These are phyloP conservation scores for Sylvilagus floridanus DNA, from an alignment of 2,797 vertebrate species.

Conservation along the genomic window DNA sequence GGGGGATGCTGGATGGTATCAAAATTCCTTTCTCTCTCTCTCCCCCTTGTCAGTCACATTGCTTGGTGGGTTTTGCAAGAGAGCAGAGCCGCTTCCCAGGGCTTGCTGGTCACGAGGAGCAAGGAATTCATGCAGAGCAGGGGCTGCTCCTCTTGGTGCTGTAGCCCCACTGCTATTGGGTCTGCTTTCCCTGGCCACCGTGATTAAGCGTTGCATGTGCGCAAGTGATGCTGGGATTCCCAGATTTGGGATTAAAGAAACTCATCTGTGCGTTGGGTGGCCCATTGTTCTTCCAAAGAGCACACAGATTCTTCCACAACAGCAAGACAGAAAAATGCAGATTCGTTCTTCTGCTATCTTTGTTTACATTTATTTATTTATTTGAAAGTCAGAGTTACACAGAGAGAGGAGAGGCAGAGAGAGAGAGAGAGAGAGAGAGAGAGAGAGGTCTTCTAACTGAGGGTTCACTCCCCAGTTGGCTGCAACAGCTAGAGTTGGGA, in stretches of 20 bases:
- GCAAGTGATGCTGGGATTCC: not conserved
- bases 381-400: no score
- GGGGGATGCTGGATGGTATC: no score
- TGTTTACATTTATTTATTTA: no score
- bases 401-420: no score
- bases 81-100: not conserved
- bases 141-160: fast-evolving
- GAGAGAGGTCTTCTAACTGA: no score
- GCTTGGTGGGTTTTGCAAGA: not conserved
- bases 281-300: no score
- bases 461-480: no score
- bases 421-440: no score
- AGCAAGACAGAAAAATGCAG: not conserved
- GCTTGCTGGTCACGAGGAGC: fast-evolving
- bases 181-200: not conserved
- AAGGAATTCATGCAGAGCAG: not conserved
- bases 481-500: no score
- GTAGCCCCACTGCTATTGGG: fast-evolving
- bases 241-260: not conserved
- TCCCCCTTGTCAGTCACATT: not conserved
- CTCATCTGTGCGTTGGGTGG: not conserved
- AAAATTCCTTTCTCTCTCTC: not conserved
- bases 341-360: not conserved
- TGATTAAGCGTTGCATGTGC: fast-evolving
- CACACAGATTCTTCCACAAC: not conserved